Evolutionary conservation across 2,888 invertebrate species (phyloP).

Genomic region (Aleiodes testaceus): DNA sequence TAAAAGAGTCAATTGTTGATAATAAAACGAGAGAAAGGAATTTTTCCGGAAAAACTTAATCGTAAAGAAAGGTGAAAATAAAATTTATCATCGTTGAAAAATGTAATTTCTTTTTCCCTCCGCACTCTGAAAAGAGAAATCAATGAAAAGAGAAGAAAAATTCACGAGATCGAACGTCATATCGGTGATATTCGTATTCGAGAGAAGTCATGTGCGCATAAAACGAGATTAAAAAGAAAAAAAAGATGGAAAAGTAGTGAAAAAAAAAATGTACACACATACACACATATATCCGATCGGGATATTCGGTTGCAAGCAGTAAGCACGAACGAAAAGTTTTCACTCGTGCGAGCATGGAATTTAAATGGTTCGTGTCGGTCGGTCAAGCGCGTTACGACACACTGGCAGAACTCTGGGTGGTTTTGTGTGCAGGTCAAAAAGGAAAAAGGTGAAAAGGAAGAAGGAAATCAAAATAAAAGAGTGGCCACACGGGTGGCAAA

Average conservation of each 20-base stretch:
- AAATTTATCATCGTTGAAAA: conserved; percentile 38
- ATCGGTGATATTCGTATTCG: conserved; percentile 16
- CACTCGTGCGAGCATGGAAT: conserved; percentile 45
- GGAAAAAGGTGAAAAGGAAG: conserved; percentile 20
- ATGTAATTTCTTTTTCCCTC: conserved; percentile 29
- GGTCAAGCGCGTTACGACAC: conserved; percentile 40
- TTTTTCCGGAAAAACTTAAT: background rate
- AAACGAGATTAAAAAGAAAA: conserved; percentile 26
- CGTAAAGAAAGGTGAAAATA: conserved; percentile 22
- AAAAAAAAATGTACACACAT: background rate
- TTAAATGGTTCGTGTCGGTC: conserved; percentile 39
- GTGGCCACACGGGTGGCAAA: conserved; percentile 36
- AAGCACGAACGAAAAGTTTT: conserved; percentile 49
- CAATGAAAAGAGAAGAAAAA: background rate
- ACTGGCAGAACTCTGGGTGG: conserved; percentile 12
- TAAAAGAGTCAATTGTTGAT: background rate
- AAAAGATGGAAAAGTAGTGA: background rate
- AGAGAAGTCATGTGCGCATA: conserved; percentile 30
- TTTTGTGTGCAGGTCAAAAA: conserved; percentile 22
- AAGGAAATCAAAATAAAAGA: background rate
- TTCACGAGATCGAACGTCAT: conserved; percentile 19
- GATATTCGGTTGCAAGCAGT: conserved; percentile 38
- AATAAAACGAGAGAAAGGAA: background rate
- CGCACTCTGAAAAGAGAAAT: background rate
- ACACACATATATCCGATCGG: conserved; percentile 35